Base-by-base conservation (phyloP, 2,113 vertebrate species). In the Heterochromis multidens region DNA sequence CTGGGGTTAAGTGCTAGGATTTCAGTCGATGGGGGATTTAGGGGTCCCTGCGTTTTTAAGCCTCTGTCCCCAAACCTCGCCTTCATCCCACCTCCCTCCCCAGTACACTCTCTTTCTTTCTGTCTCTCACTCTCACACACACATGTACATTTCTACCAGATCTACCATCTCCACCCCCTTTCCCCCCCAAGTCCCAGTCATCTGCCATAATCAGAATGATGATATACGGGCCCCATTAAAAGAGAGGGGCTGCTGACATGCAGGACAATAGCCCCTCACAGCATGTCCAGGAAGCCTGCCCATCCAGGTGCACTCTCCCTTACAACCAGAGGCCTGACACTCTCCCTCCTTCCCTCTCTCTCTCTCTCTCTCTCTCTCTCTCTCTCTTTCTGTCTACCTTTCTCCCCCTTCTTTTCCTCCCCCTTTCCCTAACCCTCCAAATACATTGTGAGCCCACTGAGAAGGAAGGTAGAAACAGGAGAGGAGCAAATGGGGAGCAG, bases 1-100 rank as follows among this genome's bases (percentile, higher is more conserved):
- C 92, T 86, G 89, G 95, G 95, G 96, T 96, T 96, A 96, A 96
- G 95, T 96, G 96, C 96, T 96, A 93, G 88, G 94, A 89, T 96
- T 96, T 95, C 92, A 90, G 95, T 95, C 91, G 81, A 90, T 87
- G 95, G 95, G 95, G 96, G 95, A 94, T 94, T 94, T 63, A 78
- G 89, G 95, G 94, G 93, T 95, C 91, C 93, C 87, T 91, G 67
- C 61, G 62, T 96, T 95, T 96, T 94, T 96, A 91, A 87, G 93
- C 95, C 92, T 90, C 89, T 91, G 90, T 94, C 91, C 93, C 94
- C 89, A 91, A 92, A 94, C 91, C 91, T 93, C 67, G 54, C 79
- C 88, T 92, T 89, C 89, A 84, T 89, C 91, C 89, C 90, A 90
- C 89, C 84, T 91, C 86, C 89, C 90, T 93, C 85, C 56, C 77